Evolutionary conservation across 1,140 invertebrate species (phyloP).

Genomic region (Phocides pigmalion): DNA sequence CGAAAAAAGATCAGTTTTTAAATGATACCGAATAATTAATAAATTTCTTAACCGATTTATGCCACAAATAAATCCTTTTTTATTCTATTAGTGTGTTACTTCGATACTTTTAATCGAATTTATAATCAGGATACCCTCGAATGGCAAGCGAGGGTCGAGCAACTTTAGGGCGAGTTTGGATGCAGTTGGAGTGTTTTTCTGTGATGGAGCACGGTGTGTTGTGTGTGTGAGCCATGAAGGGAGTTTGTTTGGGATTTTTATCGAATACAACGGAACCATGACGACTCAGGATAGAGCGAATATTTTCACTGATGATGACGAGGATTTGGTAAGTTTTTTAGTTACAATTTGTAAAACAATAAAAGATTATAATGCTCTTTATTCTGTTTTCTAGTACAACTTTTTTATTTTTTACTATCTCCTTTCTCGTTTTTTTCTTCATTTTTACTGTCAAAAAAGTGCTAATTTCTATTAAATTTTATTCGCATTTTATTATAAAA

Average conservation of each 20-base stretch:
- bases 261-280: conserved; percentile 58
- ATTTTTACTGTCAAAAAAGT: no score
- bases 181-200: conserved; percentile 69
- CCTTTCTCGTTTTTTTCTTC: no score
- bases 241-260: conserved; percentile 45
- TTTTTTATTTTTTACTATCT: no score
- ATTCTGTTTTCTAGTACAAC: no score
- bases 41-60: background rate
- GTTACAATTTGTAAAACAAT: background rate
- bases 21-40: background rate
- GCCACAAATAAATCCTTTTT: background rate
- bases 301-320: conserved; percentile 74
- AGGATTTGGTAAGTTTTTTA: conserved; percentile 69
- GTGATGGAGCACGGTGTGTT: conserved; percentile 53
- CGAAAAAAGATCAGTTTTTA: conserved; percentile 8
- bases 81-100: background rate
- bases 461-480: no score
- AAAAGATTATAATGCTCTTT: no score
- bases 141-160: conserved; percentile 12
- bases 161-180: conserved; percentile 53
- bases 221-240: conserved; percentile 70
- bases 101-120: no score
- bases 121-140: background rate
- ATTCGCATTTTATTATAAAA: no score
- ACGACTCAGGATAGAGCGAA: conserved; percentile 69